Evolutionary conservation across 2,888 invertebrate genomes (phyloP).

Genomic region (Galeruca laticollis): DNA sequence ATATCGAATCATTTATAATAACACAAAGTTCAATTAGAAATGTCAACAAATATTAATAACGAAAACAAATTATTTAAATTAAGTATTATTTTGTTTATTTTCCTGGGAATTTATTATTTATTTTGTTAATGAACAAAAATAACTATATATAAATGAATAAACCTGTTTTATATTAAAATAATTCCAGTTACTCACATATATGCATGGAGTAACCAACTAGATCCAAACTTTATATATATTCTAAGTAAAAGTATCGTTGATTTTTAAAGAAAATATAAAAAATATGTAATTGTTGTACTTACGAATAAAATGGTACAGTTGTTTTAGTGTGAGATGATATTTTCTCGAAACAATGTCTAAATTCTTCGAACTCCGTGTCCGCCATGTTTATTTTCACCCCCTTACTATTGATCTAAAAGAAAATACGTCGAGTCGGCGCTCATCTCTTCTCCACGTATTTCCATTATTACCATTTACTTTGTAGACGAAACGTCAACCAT

Average conservation of each 20-base stretch:
- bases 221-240: neutral
- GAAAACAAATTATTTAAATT: neutral
- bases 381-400: slow-evolving; percentile 78
- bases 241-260: neutral
- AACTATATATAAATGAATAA: neutral
- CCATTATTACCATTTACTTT: neutral
- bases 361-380: slow-evolving; percentile 94
- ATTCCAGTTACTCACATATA: neutral
- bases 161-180: neutral
- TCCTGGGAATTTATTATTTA: neutral
- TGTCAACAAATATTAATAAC: no score
- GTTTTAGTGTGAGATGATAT: slow-evolving; percentile 83
- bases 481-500: neutral
- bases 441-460: slow-evolving; percentile 18
- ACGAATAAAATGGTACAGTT: slow-evolving; percentile 90
- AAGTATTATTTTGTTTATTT: no score
- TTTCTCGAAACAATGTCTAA: slow-evolving; percentile 87
- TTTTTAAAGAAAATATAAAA: neutral
- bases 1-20: no score
- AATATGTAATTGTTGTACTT: slow-evolving; percentile 68
- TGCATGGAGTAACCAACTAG: neutral
- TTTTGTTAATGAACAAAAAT: neutral
- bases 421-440: slow-evolving; percentile 38
- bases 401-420: slow-evolving; percentile 51
- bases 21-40: no score